phyloP scores from a whole-genome alignment of 2,888 invertebrate genomes.

The Cerastis rubricosa region DNA sequence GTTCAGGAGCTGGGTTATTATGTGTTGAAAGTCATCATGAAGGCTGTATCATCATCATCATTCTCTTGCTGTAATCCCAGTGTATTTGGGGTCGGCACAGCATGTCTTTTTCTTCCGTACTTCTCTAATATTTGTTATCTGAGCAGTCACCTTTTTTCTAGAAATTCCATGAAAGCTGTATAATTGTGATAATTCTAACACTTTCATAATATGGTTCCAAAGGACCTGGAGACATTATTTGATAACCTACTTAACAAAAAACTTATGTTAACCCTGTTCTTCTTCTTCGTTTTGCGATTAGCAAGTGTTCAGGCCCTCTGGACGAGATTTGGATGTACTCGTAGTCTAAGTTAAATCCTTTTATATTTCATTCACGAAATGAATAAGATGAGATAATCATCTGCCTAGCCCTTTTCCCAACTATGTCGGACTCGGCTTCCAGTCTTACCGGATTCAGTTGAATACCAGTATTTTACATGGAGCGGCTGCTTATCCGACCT shows the following conservation, averaged over 20 bases:
- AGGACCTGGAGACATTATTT: background rate
- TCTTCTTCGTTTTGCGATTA: background rate
- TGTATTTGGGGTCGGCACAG: too few species aligned
- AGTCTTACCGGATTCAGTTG: too few species aligned
- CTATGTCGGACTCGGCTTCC: too few species aligned
- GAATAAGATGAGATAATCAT: background rate
- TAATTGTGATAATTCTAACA: too few species aligned
- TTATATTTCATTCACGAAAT: background rate
- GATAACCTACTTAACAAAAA: background rate
- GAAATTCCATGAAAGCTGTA: too few species aligned
- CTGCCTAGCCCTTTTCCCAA: too few species aligned
- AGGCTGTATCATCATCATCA: background rate
- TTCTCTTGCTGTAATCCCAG: too few species aligned
- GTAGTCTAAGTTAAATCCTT: accelerated
- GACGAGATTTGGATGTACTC: background rate
- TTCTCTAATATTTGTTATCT: too few species aligned
- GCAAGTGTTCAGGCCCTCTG: background rate
- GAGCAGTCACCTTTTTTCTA: too few species aligned
- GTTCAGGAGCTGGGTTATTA: background rate
- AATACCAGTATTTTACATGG: too few species aligned
- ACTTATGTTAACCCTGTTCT: background rate
- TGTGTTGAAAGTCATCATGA: background rate
- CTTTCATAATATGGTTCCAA: background rate
- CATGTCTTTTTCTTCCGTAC: too few species aligned
- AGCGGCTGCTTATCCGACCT: too few species aligned